Conservation (phyloP, 2,888 invertebrate species). For the Agriopis marginaria region DNA sequence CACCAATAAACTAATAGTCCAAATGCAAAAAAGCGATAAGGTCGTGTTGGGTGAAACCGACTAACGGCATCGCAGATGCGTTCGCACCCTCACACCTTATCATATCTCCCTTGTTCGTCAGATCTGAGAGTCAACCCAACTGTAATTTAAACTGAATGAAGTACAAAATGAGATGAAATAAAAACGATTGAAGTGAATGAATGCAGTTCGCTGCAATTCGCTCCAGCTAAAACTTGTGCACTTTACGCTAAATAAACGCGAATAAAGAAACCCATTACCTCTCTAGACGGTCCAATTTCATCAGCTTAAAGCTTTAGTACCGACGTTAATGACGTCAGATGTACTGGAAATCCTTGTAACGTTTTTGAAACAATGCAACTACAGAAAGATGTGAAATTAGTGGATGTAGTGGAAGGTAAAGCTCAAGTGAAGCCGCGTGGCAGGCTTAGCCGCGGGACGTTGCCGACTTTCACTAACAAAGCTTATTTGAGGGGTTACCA, state of each 20-base stretch:
- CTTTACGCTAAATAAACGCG: slow-evolving; percentile 32
- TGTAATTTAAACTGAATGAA: slow-evolving; percentile 13
- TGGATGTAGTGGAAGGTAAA: slow-evolving; percentile 47
- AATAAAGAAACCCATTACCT: slow-evolving; percentile 37
- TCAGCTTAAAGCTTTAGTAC: slow-evolving; percentile 23
- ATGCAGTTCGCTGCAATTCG: slow-evolving; percentile 15
- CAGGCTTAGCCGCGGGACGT: slow-evolving; percentile 42
- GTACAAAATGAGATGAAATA: slow-evolving; percentile 14
- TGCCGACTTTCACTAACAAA: slow-evolving; percentile 60
- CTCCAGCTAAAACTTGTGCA: slow-evolving; percentile 20
- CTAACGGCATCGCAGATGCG: no score
- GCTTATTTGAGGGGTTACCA: slow-evolving; percentile 61
- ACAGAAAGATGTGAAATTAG: slow-evolving; percentile 55
- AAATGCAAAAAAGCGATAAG: no score
- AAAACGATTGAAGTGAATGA: slow-evolving; percentile 15
- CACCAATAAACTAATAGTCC: no score
- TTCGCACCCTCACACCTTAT: no score
- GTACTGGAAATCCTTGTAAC: slow-evolving; percentile 44
- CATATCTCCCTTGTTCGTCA: no score
- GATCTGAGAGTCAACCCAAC: background rate
- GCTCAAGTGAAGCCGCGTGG: slow-evolving; percentile 44
- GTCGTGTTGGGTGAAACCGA: no score
- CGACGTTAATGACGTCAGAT: slow-evolving; percentile 42
- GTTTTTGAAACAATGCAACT: slow-evolving; percentile 45
- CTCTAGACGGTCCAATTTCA: slow-evolving; percentile 30